Conservation (phyloP, 2,113 vertebrate genomes). For the Theropithecus gelada region DNA sequence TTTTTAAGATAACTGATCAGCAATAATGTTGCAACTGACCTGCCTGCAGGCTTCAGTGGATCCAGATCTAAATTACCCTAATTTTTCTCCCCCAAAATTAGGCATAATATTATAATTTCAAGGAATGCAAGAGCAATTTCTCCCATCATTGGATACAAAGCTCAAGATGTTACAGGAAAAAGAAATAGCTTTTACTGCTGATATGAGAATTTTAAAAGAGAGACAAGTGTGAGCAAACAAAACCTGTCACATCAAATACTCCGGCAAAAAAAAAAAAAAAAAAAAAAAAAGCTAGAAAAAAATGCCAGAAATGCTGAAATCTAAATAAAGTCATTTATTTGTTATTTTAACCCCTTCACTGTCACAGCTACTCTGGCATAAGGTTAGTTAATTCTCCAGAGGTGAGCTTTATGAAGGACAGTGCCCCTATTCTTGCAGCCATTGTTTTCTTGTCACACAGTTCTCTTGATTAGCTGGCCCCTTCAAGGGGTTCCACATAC, state of each 20-base stretch:
- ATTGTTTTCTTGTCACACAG: fast-evolving
- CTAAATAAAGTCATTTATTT: slow-evolving; percentile 78
- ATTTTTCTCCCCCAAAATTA: slow-evolving; percentile 55
- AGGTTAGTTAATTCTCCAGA: fast-evolving
- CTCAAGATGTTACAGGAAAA: slow-evolving; percentile 80
- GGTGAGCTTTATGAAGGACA: fast-evolving
- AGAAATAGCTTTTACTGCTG: slow-evolving; percentile 78
- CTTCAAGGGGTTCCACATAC: background rate
- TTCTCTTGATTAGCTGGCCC: fast-evolving
- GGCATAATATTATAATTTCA: slow-evolving; percentile 68
- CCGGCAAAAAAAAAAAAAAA: slow-evolving; percentile 25
- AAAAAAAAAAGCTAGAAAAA: slow-evolving; percentile 67
- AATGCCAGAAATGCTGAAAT: slow-evolving; percentile 73
- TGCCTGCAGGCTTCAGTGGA: background rate
- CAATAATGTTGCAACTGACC: background rate
- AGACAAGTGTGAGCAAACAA: slow-evolving; percentile 85
- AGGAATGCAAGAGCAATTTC: slow-evolving; percentile 74
- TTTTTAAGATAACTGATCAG: background rate
- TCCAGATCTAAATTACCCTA: background rate
- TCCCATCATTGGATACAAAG: slow-evolving; percentile 77
- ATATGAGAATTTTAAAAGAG: slow-evolving; percentile 79
- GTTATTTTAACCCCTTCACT: slow-evolving; percentile 74
- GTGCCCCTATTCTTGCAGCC: fast-evolving
- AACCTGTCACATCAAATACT: slow-evolving; percentile 82
- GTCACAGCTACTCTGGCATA: background rate